phyloP scores from a whole-genome alignment of 2,797 vertebrate genomes.

The Amniataba percoides region DNA sequence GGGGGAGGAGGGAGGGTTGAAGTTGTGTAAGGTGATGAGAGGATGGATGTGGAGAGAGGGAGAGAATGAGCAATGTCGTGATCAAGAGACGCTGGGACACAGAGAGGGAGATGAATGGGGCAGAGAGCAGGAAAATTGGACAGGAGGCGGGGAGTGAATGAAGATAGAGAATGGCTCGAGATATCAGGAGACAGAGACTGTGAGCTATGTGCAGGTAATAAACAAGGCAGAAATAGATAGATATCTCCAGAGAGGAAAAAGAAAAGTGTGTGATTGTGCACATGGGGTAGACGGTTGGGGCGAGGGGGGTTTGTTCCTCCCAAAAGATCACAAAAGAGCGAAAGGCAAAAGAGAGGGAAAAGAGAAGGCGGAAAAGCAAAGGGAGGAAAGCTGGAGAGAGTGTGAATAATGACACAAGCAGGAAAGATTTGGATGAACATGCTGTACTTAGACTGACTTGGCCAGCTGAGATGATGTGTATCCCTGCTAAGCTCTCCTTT shows the following conservation, averaged over 20 bases:
- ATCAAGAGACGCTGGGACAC: conserved; percentile 78
- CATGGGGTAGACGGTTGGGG: conserved; percentile 17
- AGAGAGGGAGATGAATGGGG: conserved; percentile 83
- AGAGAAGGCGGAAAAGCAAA: conserved; percentile 26
- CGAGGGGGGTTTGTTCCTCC: conserved; percentile 21
- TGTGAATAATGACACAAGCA: conserved; percentile 72
- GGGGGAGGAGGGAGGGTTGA: neutral
- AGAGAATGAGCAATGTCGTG: conserved; percentile 78
- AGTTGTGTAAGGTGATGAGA: conserved; percentile 68
- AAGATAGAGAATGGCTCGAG: conserved; percentile 80
- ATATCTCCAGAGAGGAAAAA: conserved; percentile 77
- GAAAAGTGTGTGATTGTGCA: conserved; percentile 71
- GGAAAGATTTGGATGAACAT: conserved; percentile 74
- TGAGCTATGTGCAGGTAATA: conserved; percentile 82
- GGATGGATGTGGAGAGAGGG: conserved; percentile 64
- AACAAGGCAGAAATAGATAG: conserved; percentile 82
- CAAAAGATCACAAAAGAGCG: conserved; percentile 47
- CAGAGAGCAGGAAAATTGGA: conserved; percentile 82
- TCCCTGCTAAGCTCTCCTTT: conserved; percentile 80
- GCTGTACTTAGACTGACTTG: conserved; percentile 75
- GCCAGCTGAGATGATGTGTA: conserved; percentile 76
- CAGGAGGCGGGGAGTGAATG: conserved; percentile 82
- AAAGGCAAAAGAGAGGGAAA: conserved; percentile 30
- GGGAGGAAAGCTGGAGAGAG: conserved; percentile 48
- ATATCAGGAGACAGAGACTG: conserved; percentile 81